Evolutionary conservation across 30 jellyfish, hydroid and myxozoan genomes (phyloP), one percentile per base, ranked within the genome.

Genomic region (Aurelia sp.): DNA sequence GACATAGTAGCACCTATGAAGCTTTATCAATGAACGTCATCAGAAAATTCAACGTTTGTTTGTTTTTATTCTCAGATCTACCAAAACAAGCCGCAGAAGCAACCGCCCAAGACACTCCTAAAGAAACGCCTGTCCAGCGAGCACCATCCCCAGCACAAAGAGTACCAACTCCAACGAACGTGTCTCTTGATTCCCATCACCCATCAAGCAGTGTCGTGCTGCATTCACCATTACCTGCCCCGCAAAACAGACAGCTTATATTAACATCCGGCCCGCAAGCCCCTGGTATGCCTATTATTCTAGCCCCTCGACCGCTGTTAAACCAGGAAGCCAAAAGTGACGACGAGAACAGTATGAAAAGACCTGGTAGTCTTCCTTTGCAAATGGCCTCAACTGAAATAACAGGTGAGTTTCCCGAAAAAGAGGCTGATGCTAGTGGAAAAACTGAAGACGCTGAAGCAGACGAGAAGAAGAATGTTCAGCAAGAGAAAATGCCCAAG

Each of bases 171-270:
- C 86, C 89, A 0, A 19, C 72, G 11, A 68, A 69, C 22, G 76
- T 66, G 15, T 86, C 96, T 48, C 74, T 69, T 4, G 89, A 76
- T n/a, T 75, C 89, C 4, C 89, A 52, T 22, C 85, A 82, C 62
- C 86, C 85, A 15, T 68, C 80, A 13, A 66, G 77, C 70, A 87
- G 73, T 63, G 41, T 87, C 11, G 91, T 87, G 33, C 88, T 87
- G 52, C 91, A 87, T 20, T 79, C 96, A 16, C 96, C 96, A 3
- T 71, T 87, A 65, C 96, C 96, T 16, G 88, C 82, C 55, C 88
- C 87, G 4, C 82, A 65, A 65, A 74, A 65, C 86, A 64, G 82
- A 33, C 87, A 74, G 66, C 71, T 85, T 3, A 70, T 82, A 10
- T 27, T 82, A 60, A 69, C 92, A 53, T 61, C 94, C 13, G 88